Percentiles rank a stretch among this genome's conserved stretches.
These are phyloP conservation scores for Platyrinchus mystaceus DNA, from an alignment of 2,797 vertebrate genomes.

Conservation along the genomic window DNA sequence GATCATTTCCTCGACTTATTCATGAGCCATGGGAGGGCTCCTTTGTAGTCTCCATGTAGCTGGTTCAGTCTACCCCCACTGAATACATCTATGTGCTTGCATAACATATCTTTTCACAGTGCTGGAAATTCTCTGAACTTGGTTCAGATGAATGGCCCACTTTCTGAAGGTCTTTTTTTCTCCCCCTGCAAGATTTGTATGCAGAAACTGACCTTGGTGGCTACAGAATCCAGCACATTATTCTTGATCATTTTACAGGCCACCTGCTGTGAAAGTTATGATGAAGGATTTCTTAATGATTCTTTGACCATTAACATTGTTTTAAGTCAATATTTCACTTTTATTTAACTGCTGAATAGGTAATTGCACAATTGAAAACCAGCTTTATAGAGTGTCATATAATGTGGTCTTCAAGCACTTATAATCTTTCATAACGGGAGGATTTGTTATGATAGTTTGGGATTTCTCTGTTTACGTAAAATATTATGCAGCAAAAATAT, in stretches of 20 bases:
- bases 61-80: conserved; percentile 90
- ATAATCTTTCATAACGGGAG: conserved; percentile 64
- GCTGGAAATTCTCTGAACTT: conserved; percentile 87
- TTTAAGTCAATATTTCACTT: conserved; percentile 91
- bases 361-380: conserved; percentile 77
- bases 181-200: conserved; percentile 91
- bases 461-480: conserved; percentile 46
- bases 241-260: conserved; percentile 96
- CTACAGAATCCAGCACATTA: conserved; percentile 92
- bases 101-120: conserved; percentile 86
- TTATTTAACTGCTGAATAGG: conserved; percentile 81
- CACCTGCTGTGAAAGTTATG: conserved; percentile 92
- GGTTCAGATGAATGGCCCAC: conserved; percentile 87
- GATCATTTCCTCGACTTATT: conserved; percentile 99
- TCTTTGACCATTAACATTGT: conserved; percentile 91
- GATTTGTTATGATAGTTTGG: conserved; percentile 41
- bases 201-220: conserved; percentile 93
- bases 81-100: conserved; percentile 93
- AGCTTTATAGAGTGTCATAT: conserved; percentile 64
- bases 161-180: conserved; percentile 81
- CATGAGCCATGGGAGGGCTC: conserved; percentile 98
- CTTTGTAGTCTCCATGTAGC: conserved; percentile 98
- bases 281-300: conserved; percentile 96
- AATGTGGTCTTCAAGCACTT: conserved; percentile 70
- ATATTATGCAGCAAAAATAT: conserved; percentile 44